A percentile compares a stretch with the other conserved stretches of the same genome.
Evolutionary conservation across 2,113 vertebrate species (phyloP).

Genomic region (Pseudorhombus dupliciocellatus): DNA sequence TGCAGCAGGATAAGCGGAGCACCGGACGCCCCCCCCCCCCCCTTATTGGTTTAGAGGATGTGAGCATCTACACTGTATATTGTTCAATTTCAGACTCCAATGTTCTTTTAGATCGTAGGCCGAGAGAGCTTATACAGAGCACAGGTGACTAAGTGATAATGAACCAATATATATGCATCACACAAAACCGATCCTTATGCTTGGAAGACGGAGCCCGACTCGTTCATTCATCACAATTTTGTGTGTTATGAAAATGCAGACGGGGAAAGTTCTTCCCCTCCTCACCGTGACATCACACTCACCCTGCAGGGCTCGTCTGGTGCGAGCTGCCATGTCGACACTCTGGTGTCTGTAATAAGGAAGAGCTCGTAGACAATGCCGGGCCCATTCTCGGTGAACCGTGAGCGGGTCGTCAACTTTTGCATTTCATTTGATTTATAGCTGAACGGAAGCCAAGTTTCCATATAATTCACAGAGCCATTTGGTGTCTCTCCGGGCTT

Average conservation of each 20-base stretch:
- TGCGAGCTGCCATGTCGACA: constrained; percentile 7
- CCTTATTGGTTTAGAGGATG: constrained; percentile 21
- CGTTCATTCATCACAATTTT: constrained; percentile 60
- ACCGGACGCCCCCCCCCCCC: neutral
- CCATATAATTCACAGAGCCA: constrained; percentile 37
- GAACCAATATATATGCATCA: constrained; percentile 81
- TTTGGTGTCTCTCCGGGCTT: constrained; percentile 42
- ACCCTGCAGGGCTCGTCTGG: constrained; percentile 11
- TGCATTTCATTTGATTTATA: constrained; percentile 64
- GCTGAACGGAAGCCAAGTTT: constrained; percentile 55
- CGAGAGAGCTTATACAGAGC: constrained; percentile 58
- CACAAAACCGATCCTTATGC: constrained; percentile 66
- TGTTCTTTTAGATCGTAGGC: constrained; percentile 70
- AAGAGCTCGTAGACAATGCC: constrained; percentile 30
- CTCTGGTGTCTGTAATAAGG: constrained; percentile 42
- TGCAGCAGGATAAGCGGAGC: constrained; percentile 41
- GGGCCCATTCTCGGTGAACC: constrained; percentile 28
- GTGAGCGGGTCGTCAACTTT: constrained; percentile 48
- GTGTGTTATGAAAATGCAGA: constrained; percentile 59
- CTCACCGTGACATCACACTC: constrained; percentile 45
- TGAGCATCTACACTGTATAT: constrained; percentile 56
- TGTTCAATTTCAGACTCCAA: constrained; percentile 68
- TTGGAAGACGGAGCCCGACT: constrained; percentile 43
- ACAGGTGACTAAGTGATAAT: constrained; percentile 78
- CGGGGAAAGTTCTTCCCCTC: neutral